Evolutionary conservation across 2,888 invertebrate genomes (phyloP).

Genomic region (Drosophila melanosoma): DNA sequence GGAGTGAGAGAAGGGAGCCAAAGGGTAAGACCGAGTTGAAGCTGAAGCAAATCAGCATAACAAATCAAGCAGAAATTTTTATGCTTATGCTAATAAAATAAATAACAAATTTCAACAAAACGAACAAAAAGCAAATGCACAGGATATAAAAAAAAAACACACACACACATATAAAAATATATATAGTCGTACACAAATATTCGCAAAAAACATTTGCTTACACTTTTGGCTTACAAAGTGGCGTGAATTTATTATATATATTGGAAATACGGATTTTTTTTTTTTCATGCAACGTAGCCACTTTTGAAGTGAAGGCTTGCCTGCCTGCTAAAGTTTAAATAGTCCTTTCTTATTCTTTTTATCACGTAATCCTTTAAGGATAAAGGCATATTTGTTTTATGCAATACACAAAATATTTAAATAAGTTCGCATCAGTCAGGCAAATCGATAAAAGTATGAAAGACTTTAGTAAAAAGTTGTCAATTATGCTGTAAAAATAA

Average conservation of each 20-base stretch:
- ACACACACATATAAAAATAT: not conserved
- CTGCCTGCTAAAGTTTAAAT: constrained; percentile 13
- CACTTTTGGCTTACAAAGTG: constrained; percentile 30
- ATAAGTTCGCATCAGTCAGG: not conserved
- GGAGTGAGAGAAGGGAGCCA: not conserved
- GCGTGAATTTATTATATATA: constrained; percentile 54
- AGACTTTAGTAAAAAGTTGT: not conserved
- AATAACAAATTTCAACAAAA: constrained; percentile 73
- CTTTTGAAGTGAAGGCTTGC: constrained; percentile 26
- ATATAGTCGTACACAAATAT: constrained; percentile 21
- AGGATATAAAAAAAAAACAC: constrained; percentile 12
- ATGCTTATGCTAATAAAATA: constrained; percentile 78
- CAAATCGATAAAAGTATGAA: not conserved
- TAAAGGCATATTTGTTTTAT: not conserved
- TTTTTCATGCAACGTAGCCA: constrained; percentile 62
- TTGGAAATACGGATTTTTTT: constrained; percentile 27
- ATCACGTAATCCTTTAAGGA: not conserved
- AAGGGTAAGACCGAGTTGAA: constrained; percentile 35
- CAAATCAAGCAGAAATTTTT: constrained; percentile 81
- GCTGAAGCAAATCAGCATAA: constrained; percentile 73
- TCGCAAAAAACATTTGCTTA: constrained; percentile 12
- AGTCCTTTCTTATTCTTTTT: constrained; percentile 5
- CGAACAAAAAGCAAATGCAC: constrained; percentile 49
- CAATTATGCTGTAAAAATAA: not conserved
- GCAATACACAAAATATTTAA: not conserved